Base-by-base conservation (phyloP, 2,888 invertebrate genomes). In the Andrena trimmerana region DNA sequence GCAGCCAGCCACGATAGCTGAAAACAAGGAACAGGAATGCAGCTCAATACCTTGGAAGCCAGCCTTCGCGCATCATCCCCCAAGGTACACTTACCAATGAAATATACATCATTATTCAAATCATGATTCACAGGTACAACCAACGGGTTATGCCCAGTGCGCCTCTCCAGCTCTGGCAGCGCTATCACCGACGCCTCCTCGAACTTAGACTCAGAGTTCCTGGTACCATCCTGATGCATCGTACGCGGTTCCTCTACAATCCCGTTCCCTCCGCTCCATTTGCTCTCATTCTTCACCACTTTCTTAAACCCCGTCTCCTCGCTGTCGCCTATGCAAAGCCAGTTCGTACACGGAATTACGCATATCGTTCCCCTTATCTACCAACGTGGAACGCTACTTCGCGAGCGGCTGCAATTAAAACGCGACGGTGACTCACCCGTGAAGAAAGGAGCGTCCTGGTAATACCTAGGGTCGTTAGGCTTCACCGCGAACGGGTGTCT, bases 1-100 rank as follows among this genome's bases (percentile, higher is more conserved):
- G 89, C 95, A 95, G 33, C 95, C 96, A n/a, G 95, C 95, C 36
- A 96, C 94, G 69, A 96, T 94, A 77, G 95, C 96, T 96, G 92
- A 70, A 93, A 94, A 50, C 69, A 80, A 80, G 86, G 0, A 27
- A 13, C 13, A n/a, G 13, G 2, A 67, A 24, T n/a, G 6, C 10
- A n/a, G 2, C 4, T 60, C 5, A 31, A 2, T 8, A 42, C 42
- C 42, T 42, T 42, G 16, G 16, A 42, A 42, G 16, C 42, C 42
- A 42, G 42, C 42, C 42, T 42, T 0, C 4, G 4, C 42, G 1
- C 13, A 3, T 42, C 13, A 4, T 16, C 42, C 42, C 5, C 13
- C 13, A 27, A 16, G 16, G 10, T 5, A 3, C n/a, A 3, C 91
- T 89, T 87, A 94, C 94, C 94, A 65, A 94, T 93, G 80, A 94